Evolutionary conservation across 2,113 vertebrate species (phyloP), one percentile per base, ranked within the genome.

Genomic region (Bos javanicus): DNA sequence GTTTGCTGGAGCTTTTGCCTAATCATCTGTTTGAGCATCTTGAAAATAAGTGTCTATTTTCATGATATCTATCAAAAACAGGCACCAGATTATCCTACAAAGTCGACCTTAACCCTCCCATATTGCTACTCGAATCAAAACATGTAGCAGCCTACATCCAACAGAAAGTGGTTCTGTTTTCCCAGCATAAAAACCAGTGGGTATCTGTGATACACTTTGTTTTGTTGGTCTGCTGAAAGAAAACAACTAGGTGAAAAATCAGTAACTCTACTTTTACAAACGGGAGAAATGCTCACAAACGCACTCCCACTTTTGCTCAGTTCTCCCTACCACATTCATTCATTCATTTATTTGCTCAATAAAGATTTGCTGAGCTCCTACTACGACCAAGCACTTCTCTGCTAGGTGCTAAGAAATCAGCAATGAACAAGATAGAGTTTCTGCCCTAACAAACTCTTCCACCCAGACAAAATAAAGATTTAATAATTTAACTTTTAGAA

Each of bases 41-140:
- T 99, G 99, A 98, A 98, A 98, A 98, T 98, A 98, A 99, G 87
- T 98, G 98, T 98, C 98, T 98, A 98, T 98, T 99, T 99, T 97
- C 97, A 98, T 94, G 98, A 96, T 99, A 99, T 98, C 98, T 98
- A 98, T 98, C 96, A 98, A 99, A 99, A 99, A 98, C 98, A 99
- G 98, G 98, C 98, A 98, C 95, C 98, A 99, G 98, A 99, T 99
- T 99, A 98, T 98, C 98, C 98, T 98, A 98, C 98, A 98, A 98
- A 99, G 96, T 97, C 98, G 98, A 98, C 98, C 98, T 97, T 98
- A 98, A 99, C 98, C 98, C 98, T 98, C 98, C 98, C 98, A 99
- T 98, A 99, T 99, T 99, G 99, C 98, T 99, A 98, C 98, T 98
- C 98, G 97, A 98, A 98, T 98, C 96, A 99, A 99, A 99, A 99